Base-by-base conservation (phyloP, 1,140 invertebrate species). In the Leptinotarsa undecemlineata region DNA sequence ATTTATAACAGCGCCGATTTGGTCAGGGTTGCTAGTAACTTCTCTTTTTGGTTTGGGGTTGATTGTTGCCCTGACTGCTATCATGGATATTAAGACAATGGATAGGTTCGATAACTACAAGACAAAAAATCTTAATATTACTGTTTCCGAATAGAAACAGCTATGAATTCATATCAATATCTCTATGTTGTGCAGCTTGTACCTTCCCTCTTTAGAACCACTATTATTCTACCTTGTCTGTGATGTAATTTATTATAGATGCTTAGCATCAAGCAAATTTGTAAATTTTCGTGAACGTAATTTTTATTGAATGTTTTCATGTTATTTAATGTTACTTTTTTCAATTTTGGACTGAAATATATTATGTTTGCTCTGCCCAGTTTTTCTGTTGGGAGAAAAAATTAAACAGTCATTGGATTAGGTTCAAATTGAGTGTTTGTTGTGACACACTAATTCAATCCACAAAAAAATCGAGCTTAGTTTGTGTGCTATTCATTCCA, bases 31-130 rank as follows among this genome's bases (percentile, higher is more conserved):
- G 14, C 88, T 96, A 74, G 88, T 92, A 8, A 89, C 90, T 1
- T 72, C 89, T 1, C 86, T 96, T 67, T 84, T 96, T 23, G 85
- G 88, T 11, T 60, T 89, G 1, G 93, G 95, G 72, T 85, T 96
- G 19, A 86, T 89, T 62, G 90, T 91, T 85, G 94, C 91, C 3
- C 84, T 95, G 5, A 86, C 85, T 3, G 94, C 95, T 89, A 87
- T 97, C 14, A 87, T 92, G 78, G 90, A 91, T 78, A 93, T 97
- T 71, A 92, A 91, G 79, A 96, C 94, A 17, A 94, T 94, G 91
- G 95, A 97, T 85, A 88, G 92, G 82, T 97, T 95, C 85, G 95
- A 97, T 86, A 95, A 96, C 86, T 92, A 94, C 5, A 96, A 96
- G 85, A 94, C 94, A 61, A 96, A 96, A 85, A 90, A 91, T 62